Evolutionary conservation across 2,797 vertebrate species (phyloP).

Genomic region (Hypotaenidia philippensis): DNA sequence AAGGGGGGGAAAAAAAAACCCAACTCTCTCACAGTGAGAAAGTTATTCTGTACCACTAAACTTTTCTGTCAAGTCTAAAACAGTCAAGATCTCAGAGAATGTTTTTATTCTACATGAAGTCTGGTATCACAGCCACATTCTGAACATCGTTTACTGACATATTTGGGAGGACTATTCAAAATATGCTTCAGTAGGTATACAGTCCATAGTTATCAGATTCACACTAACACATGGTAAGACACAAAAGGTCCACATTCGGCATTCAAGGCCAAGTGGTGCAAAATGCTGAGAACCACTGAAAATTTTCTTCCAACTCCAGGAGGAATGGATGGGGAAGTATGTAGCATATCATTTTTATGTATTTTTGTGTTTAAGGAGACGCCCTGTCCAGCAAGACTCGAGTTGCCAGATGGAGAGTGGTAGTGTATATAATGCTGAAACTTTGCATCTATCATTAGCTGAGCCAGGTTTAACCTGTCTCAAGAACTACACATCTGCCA

Average conservation of each 20-base stretch:
- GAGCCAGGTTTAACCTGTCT: not conserved
- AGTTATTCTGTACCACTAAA: not conserved
- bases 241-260: not conserved
- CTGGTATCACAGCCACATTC: not conserved
- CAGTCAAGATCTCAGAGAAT: not conserved
- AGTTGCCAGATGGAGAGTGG: not conserved
- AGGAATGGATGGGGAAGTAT: not conserved
- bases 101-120: not conserved
- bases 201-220: not conserved
- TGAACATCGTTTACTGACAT: not conserved
- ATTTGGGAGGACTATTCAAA: not conserved
- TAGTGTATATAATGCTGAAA: no score
- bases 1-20: no score
- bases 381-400: not conserved
- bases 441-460: no score
- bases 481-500: not conserved
- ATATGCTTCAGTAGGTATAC: not conserved
- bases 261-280: not conserved
- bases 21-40: not conserved
- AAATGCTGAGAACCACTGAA: not conserved
- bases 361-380: not conserved
- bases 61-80: not conserved
- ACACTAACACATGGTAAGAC: not conserved
- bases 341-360: fast-evolving
- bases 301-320: not conserved